These are phyloP conservation scores for Drosophila limbata DNA, from an alignment of 2,888 invertebrate genomes.

Conservation along the genomic window DNA sequence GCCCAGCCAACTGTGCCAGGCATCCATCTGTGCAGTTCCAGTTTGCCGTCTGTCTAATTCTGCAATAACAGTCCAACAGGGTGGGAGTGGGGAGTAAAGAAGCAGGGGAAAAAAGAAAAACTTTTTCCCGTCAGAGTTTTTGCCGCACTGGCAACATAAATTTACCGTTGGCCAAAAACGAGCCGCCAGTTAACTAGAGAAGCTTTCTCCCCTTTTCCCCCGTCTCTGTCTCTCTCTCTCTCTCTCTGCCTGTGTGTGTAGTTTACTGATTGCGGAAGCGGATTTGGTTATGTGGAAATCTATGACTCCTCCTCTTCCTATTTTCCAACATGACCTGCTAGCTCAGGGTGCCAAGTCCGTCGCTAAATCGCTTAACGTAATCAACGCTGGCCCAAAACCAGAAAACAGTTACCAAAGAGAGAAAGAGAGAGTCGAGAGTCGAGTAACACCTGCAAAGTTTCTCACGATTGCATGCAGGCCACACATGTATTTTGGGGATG, in stretches of 20 bases:
- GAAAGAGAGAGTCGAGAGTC: background rate
- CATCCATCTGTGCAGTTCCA: slow-evolving; percentile 79
- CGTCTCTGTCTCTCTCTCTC: background rate
- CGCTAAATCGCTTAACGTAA: slow-evolving; percentile 76
- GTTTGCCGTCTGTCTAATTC: slow-evolving; percentile 75
- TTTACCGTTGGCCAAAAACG: slow-evolving; percentile 78
- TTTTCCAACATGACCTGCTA: slow-evolving; percentile 14
- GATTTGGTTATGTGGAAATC: slow-evolving; percentile 77
- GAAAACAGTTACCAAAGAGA: slow-evolving; percentile 3
- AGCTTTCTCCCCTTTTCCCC: slow-evolving; percentile 12
- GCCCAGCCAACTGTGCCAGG: slow-evolving; percentile 75
- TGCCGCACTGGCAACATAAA: slow-evolving; percentile 74
- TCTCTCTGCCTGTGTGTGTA: slow-evolving; percentile 52
- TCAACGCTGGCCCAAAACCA: slow-evolving; percentile 46
- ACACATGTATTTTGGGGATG: slow-evolving; percentile 33
- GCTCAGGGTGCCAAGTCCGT: slow-evolving; percentile 33
- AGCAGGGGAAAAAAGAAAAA: slow-evolving; percentile 32
- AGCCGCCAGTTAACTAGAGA: slow-evolving; percentile 75
- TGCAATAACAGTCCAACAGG: slow-evolving; percentile 64
- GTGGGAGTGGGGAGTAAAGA: too few relatives aligned
- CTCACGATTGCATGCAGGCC: slow-evolving; percentile 52
- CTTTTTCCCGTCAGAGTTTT: slow-evolving; percentile 64
- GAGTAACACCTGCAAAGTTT: slow-evolving; percentile 71
- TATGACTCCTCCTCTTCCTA: slow-evolving; percentile 34
- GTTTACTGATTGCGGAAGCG: slow-evolving; percentile 80